These are phyloP conservation scores for Psylliodes chrysocephalus DNA, from an alignment of 2,888 invertebrate species.

Conservation along the genomic window DNA sequence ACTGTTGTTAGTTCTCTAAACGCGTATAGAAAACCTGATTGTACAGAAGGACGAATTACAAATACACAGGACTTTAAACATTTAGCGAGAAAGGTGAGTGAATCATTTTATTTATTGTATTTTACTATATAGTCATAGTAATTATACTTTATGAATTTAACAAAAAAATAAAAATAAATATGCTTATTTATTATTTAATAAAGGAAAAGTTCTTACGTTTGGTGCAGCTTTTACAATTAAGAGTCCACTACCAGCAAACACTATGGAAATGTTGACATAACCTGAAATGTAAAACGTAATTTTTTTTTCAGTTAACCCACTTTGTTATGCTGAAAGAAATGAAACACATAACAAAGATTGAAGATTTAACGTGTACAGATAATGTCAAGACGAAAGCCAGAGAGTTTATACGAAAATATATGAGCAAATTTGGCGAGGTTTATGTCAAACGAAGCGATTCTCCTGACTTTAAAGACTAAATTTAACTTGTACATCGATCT, in stretches of 20 bases:
- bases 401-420: constrained; percentile 95
- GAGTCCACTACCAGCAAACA: too few relatives aligned
- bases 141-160: too few relatives aligned
- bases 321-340: constrained; percentile 95
- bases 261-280: too few relatives aligned
- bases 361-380: constrained; percentile 87
- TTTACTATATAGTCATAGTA: too few relatives aligned
- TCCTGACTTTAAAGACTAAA: constrained; percentile 55
- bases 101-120: not conserved
- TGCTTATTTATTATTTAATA: too few relatives aligned
- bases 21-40: constrained; percentile 87
- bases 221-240: too few relatives aligned
- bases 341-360: constrained; percentile 88
- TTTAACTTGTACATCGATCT: constrained; percentile 28
- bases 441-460: constrained; percentile 79
- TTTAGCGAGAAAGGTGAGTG: constrained; percentile 87
- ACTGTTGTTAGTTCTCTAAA: constrained; percentile 89
- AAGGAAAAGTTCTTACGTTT: too few relatives aligned
- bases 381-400: constrained; percentile 94
- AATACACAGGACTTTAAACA: constrained; percentile 94
- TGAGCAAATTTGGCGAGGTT: constrained; percentile 90
- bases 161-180: too few relatives aligned
- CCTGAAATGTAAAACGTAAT: too few relatives aligned
- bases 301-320: constrained; percentile 82
- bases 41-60: constrained; percentile 84